These are phyloP conservation scores for Nemopilema nomurai DNA, from an alignment of 30 jellyfish, hydroid and myxozoan genomes.

Conservation along the genomic window DNA sequence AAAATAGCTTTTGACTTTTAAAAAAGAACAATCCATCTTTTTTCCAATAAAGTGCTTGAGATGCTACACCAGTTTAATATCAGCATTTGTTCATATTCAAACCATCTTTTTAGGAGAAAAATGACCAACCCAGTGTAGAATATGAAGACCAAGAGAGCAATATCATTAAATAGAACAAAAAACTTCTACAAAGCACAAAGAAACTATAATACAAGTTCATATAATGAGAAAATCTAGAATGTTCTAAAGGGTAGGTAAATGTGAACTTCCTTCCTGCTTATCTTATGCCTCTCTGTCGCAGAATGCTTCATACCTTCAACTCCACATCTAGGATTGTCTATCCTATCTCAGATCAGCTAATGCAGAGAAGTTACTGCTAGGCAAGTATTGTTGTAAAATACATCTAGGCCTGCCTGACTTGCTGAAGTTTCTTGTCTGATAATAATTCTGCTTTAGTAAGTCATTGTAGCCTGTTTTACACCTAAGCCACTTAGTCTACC, in stretches of 20 bases:
- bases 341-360: conserved; percentile 35
- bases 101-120: neutral
- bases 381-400: conserved; percentile 16
- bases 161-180: neutral
- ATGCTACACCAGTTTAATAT: no score
- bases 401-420: conserved; percentile 52
- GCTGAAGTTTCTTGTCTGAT: conserved; percentile 36
- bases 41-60: no score
- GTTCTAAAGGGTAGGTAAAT: neutral
- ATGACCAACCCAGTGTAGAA: neutral
- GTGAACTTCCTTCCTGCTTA: conserved; percentile 29
- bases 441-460: conserved; percentile 49
- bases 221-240: neutral
- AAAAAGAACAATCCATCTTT: no score
- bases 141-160: neutral
- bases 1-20: no score
- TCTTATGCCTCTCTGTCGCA: conserved; percentile 25
- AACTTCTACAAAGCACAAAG: neutral
- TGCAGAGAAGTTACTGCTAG: neutral
- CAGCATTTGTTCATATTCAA: no score
- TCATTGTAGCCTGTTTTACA: conserved; percentile 39
- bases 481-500: conserved; percentile 51
- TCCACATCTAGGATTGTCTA: conserved; percentile 26
- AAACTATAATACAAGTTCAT: conserved; percentile 10
- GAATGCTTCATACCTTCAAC: conserved; percentile 5